Evolutionary conservation across 2,888 invertebrate species (phyloP), one percentile per base, ranked within the genome.

Genomic region (Syrista parreyssii): DNA sequence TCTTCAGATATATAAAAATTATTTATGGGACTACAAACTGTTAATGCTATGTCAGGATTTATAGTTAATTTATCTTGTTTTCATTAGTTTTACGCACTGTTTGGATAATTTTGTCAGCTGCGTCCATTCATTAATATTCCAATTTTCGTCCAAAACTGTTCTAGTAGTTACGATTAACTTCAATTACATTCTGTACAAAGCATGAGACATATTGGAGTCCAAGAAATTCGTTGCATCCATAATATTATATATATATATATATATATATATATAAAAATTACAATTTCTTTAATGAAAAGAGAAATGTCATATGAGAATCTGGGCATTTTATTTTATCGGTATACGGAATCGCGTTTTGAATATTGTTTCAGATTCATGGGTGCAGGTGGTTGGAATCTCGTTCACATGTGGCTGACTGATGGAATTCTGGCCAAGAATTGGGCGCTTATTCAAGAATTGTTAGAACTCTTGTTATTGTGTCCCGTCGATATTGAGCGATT

Each of bases 401-500:
- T 98, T 73, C 96, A 97, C 88, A 94, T 94, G 86, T 99, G 99
- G 99, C 92, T 99, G 76, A 96, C 96, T 79, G 97, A 98, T 91
- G 97, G 97, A 76, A 96, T 97, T 82, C 94, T 95, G 30, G 94
- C 95, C 12, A 95, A 95, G 90, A 98, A 98, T 92, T 96, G 96
- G 95, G 95, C 97, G 12, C 93, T 99, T 73, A 96, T 98, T 30
- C 94, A 95, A 86, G 98, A 98, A 92, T 93, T 99, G 79, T 92
- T 99, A 83, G 96, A 96, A 90, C 93, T 99, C 40, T 93, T 98
- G 77, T 92, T 97, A 75, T 92, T 96, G 74, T 96, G 98, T 84
- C 98, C 98, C 12, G 97, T 98, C 76, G 97, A 97, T 89, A 96
- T 98, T 76, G 96, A 97, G 88, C 93, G 98, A 82, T 93, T 99